Percentiles rank a stretch among this genome's conserved stretches.
phyloP scores from a whole-genome alignment of 1,140 invertebrate genomes.

The Brachionus calyciflorus region DNA sequence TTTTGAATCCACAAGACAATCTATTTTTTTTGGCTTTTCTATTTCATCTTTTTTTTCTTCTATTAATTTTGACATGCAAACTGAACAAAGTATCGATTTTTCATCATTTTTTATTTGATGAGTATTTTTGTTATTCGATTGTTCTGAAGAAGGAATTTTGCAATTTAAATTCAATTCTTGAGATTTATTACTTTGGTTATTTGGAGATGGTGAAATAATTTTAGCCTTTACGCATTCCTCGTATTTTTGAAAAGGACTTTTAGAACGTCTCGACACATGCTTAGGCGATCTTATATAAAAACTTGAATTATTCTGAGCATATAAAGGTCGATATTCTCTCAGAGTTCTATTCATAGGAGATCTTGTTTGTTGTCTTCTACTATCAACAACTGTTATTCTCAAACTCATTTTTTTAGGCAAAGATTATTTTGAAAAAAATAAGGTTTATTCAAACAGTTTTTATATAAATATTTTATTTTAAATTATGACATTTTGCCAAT shows the following conservation, averaged over 20 bases:
- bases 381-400: background rate
- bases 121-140: background rate
- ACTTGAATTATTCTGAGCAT: background rate
- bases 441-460: background rate
- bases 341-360: background rate
- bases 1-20: background rate
- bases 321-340: background rate
- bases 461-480: constrained; percentile 31
- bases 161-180: too few species aligned
- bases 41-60: background rate
- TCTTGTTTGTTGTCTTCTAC: background rate
- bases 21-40: background rate
- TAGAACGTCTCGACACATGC: background rate
- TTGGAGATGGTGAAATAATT: background rate
- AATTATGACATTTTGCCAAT: background rate
- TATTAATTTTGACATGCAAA: background rate
- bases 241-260: constrained; percentile 41
- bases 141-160: too few species aligned
- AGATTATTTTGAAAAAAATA: background rate
- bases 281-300: background rate
- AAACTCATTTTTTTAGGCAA: background rate
- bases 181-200: background rate
- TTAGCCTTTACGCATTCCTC: constrained; percentile 32
- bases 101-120: background rate
- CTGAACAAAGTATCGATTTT: background rate